Conservation (phyloP, 2,888 invertebrate genomes). For the Prosapia bicincta region DNA sequence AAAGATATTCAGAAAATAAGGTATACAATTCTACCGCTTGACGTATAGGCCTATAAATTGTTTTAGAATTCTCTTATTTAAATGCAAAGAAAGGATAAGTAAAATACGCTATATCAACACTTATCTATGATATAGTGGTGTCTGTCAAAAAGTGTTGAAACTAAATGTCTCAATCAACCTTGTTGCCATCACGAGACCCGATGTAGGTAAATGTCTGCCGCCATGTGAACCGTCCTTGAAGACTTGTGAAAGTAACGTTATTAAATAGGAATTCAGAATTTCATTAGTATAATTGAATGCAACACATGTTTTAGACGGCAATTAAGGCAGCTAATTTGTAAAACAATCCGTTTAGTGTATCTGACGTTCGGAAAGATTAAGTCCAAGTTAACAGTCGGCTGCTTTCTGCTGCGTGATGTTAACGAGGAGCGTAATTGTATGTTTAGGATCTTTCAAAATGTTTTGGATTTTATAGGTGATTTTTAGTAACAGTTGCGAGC, state of each 20-base stretch:
- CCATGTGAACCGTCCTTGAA: background rate
- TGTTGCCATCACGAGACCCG: background rate
- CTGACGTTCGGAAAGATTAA: too few relatives aligned
- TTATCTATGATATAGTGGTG: too few relatives aligned
- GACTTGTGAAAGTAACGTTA: background rate
- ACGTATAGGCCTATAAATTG: too few relatives aligned
- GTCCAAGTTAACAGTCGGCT: background rate
- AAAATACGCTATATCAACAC: too few relatives aligned
- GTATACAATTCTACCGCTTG: too few relatives aligned
- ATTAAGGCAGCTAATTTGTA: background rate
- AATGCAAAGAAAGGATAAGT: too few relatives aligned
- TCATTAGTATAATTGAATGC: background rate
- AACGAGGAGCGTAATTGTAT: background rate
- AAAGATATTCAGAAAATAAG: too few relatives aligned
- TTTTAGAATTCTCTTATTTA: too few relatives aligned
- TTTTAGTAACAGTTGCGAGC: background rate
- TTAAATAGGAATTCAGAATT: background rate
- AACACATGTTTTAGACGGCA: background rate
- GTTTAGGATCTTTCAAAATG: too few relatives aligned
- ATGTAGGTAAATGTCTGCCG: background rate
- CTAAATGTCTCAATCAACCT: background rate
- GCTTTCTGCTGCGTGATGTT: background rate
- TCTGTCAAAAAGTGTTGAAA: too few relatives aligned
- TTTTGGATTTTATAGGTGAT: background rate
- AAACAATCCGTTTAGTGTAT: background rate